phyloP scores from a whole-genome alignment of 2,888 invertebrate species.

The Diaperis boleti region DNA sequence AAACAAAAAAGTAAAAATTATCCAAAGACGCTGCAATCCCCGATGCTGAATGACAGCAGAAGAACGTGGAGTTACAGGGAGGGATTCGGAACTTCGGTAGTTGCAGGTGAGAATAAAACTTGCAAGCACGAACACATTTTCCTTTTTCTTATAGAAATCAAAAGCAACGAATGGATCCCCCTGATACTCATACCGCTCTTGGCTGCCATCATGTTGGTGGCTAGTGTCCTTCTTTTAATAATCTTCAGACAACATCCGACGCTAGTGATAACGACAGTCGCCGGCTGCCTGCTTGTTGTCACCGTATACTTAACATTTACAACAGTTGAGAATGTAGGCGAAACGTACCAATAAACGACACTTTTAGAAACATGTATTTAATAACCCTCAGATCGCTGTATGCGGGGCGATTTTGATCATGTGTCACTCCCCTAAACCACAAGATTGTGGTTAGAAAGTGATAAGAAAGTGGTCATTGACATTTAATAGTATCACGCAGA shows the following conservation, averaged over 20 bases:
- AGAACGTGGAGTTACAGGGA: conserved; percentile 19
- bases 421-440: too few species aligned
- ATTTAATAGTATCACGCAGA: too few species aligned
- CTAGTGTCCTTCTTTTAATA: conserved; percentile 63
- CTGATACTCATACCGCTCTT: conserved; percentile 58
- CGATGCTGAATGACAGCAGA: conserved; percentile 19
- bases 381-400: too few species aligned
- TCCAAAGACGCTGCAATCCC: background rate
- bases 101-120: conserved; percentile 10
- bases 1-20: background rate
- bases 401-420: too few species aligned
- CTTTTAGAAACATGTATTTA: background rate
- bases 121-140: background rate
- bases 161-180: conserved; percentile 54
- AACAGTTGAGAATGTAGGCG: conserved; percentile 43
- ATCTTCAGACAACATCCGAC: conserved; percentile 67
- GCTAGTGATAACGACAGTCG: conserved; percentile 65
- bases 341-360: conserved; percentile 37
- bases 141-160: conserved; percentile 43
- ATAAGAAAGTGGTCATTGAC: too few species aligned
- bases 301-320: conserved; percentile 63
- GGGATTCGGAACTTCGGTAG: conserved; percentile 14
- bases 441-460: too few species aligned
- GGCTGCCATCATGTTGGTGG: conserved; percentile 57
- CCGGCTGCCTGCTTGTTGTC: conserved; percentile 65